Evolutionary conservation across 2,797 vertebrate genomes (phyloP).

Genomic region (Sebastes cheni): DNA sequence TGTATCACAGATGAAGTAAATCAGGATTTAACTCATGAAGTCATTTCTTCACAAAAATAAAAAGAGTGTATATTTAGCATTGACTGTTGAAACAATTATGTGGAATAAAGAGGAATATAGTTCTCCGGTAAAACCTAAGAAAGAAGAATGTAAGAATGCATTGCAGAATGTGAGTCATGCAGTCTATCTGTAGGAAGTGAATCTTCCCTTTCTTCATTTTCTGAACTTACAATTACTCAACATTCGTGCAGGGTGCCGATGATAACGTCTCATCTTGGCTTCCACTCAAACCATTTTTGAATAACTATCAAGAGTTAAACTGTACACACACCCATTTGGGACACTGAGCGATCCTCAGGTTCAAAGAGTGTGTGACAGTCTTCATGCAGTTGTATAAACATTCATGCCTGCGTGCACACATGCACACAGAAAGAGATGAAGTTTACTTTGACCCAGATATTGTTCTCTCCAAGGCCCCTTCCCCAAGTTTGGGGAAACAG

Average conservation of each 20-base stretch:
- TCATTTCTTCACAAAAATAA: neutral
- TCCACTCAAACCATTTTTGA: neutral
- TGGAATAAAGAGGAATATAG: neutral
- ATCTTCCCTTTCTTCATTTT: neutral
- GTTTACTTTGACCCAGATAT: slow-evolving; percentile 77
- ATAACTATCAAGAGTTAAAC: neutral
- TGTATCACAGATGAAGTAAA: neutral
- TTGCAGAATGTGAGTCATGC: neutral
- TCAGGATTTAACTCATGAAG: neutral
- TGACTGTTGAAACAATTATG: neutral
- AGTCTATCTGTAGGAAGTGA: neutral
- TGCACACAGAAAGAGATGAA: slow-evolving; percentile 14
- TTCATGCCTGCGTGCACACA: neutral
- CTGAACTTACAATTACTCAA: neutral
- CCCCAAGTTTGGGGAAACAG: slow-evolving; percentile 73
- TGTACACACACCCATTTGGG: neutral
- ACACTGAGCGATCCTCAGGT: neutral
- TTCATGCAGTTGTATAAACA: slow-evolving; percentile 5
- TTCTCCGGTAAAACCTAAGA: neutral
- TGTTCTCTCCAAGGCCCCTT: slow-evolving; percentile 72
- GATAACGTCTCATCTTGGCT: neutral
- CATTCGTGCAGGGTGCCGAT: neutral
- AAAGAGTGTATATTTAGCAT: neutral
- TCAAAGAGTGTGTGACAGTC: neutral
- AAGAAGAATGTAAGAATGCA: neutral